These are phyloP conservation scores for Acanthurus lineatus DNA, from an alignment of 2,797 vertebrate species.

Conservation along the genomic window DNA sequence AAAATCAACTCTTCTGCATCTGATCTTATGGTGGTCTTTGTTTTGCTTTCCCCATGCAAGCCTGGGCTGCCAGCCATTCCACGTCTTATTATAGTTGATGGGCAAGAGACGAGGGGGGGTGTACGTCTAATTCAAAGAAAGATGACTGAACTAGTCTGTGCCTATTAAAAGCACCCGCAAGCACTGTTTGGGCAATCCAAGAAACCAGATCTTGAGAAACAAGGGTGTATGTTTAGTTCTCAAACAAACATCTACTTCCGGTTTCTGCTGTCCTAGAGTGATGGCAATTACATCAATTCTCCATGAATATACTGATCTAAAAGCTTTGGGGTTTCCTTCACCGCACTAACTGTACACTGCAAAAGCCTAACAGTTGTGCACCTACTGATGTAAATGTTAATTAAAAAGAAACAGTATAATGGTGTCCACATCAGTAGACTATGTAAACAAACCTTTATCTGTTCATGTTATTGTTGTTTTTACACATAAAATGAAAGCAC, in stretches of 20 bases:
- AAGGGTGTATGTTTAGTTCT: slow-evolving; percentile 77
- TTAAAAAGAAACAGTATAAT: slow-evolving; percentile 43
- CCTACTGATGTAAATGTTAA: slow-evolving; percentile 51
- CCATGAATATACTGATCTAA: slow-evolving; percentile 72
- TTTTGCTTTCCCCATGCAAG: slow-evolving; percentile 75
- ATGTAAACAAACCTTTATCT: slow-evolving; percentile 37
- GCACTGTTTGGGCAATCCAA: slow-evolving; percentile 80
- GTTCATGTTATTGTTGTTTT: slow-evolving; percentile 32
- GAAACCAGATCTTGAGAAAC: slow-evolving; percentile 82
- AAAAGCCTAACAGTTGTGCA: slow-evolving; percentile 27
- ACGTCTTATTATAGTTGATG: slow-evolving; percentile 86
- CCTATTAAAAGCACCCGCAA: slow-evolving; percentile 84
- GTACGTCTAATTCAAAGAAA: slow-evolving; percentile 85
- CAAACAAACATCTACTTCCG: slow-evolving; percentile 77
- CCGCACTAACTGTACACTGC: slow-evolving; percentile 8
- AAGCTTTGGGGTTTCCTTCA: slow-evolving; percentile 37
- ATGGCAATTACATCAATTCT: slow-evolving; percentile 83
- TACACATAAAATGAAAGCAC: slow-evolving; percentile 46
- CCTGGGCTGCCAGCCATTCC: slow-evolving; percentile 82
- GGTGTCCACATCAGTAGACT: slow-evolving; percentile 21
- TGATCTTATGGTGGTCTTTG: slow-evolving; percentile 67
- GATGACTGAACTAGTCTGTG: slow-evolving; percentile 81
- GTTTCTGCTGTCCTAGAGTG: slow-evolving; percentile 62
- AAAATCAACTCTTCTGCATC: slow-evolving; percentile 42
- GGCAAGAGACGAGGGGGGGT: slow-evolving; percentile 59